These are phyloP conservation scores for Rhopilema esculentum DNA, from an alignment of 30 jellyfish, hydroid and myxozoan genomes.

Conservation along the genomic window DNA sequence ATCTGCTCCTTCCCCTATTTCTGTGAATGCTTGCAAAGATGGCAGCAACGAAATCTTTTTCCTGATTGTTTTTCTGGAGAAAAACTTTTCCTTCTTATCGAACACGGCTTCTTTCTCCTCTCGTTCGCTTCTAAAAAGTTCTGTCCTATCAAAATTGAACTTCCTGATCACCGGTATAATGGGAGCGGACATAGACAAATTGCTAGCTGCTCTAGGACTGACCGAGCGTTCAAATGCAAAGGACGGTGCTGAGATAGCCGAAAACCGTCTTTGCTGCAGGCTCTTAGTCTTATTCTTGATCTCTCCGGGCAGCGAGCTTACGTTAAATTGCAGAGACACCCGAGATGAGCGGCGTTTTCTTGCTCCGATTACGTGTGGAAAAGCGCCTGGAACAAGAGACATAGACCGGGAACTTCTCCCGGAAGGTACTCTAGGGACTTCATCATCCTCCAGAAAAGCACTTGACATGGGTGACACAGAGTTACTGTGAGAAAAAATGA, in stretches of 20 bases:
- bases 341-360: slow-evolving; percentile 24
- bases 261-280: slow-evolving; percentile 11
- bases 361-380: background rate
- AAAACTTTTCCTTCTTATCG: background rate
- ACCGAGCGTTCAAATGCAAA: background rate
- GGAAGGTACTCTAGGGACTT: slow-evolving; percentile 4
- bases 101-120: background rate
- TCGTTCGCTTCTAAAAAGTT: background rate
- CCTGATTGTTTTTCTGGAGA: background rate
- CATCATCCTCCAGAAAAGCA: background rate
- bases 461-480: background rate
- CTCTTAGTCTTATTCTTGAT: background rate
- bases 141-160: background rate
- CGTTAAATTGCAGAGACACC: background rate
- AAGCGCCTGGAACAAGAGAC: slow-evolving; percentile 38
- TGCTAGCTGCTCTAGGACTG: background rate
- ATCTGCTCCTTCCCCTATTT: slow-evolving; percentile 1
- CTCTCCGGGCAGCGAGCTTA: background rate
- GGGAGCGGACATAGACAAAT: background rate
- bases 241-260: slow-evolving; percentile 2
- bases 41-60: slow-evolving; percentile 13
- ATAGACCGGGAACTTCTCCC: slow-evolving; percentile 32
- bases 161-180: background rate
- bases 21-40: slow-evolving; percentile 7
- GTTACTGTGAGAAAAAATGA: background rate